Evolutionary conservation across 2,888 invertebrate species (phyloP), one percentile per base, ranked within the genome.

Genomic region (Stegana nigrithorax): DNA sequence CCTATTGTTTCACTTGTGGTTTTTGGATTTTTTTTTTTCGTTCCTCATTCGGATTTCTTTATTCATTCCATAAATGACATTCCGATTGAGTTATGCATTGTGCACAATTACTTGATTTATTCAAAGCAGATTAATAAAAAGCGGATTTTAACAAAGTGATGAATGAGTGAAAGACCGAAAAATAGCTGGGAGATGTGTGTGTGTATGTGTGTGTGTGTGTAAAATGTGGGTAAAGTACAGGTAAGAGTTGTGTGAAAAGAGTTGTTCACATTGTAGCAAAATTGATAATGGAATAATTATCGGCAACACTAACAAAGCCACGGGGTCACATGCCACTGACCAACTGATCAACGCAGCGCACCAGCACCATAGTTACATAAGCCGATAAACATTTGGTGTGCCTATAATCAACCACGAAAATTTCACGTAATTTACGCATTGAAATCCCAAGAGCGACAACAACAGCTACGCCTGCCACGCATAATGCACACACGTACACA

Each of bases 1-100:
- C 29, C 23, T 29, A n/a, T n/a, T n/a, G n/a, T n/a, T n/a, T n/a
- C n/a, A n/a, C n/a, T n/a, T n/a, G n/a, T n/a, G n/a, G n/a, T n/a
- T n/a, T 51, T 29, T 55, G 36, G 2, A 27, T 26, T 39, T 39
- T 6, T 4, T 39, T 39, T 10, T 10, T 29, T 29, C 29, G 6
- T 29, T 29, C 29, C 29, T 12, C 2, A 5, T 32, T 32, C n/a
- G 10, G 32, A 32, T 10, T 32, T 32, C 78, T 78, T 73, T 74
- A 80, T 80, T 79, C 71, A 73, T 64, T 68, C 67, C 25, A 67
- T 69, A 63, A 62, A 65, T 68, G 79, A 78, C 77, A 72, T 72
- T 76, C 74, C 75, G 79, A 75, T 75, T 80, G 75, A 80, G 70
- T 76, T 73, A 72, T 79, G 21, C 27, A 27, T 10, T 23, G 29